phyloP scores from a whole-genome alignment of 2,797 vertebrate species.

The Phoxinus dragarum region DNA sequence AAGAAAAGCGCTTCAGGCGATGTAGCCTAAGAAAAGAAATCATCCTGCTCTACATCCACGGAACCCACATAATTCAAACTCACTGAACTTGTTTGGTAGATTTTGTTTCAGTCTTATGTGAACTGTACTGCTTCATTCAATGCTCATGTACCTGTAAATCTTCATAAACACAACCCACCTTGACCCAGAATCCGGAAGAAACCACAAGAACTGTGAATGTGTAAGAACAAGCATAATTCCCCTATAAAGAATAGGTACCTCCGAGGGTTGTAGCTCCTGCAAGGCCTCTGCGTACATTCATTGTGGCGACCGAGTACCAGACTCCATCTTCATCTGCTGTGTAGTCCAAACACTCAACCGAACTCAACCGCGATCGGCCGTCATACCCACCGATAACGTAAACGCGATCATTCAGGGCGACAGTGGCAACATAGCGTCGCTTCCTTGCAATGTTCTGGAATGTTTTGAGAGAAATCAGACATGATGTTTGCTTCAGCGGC shows the following conservation, averaged over 20 bases:
- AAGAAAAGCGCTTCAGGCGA: slow-evolving; percentile 22
- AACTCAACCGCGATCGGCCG: slow-evolving; percentile 94
- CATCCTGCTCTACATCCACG: not conserved
- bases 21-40: slow-evolving; percentile 23
- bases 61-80: slow-evolving; percentile 24
- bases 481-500: not conserved
- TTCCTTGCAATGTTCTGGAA: slow-evolving; percentile 94
- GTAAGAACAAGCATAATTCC: not conserved
- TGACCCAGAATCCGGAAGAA: not conserved
- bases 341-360: slow-evolving; percentile 96
- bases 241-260: slow-evolving; percentile 74
- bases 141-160: not conserved
- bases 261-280: slow-evolving; percentile 95
- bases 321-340: slow-evolving; percentile 95
- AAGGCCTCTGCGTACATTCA: slow-evolving; percentile 94
- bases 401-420: slow-evolving; percentile 93
- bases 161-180: not conserved
- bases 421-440: slow-evolving; percentile 93
- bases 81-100: slow-evolving; percentile 37
- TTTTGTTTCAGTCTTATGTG: slow-evolving; percentile 4
- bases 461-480: not conserved
- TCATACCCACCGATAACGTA: slow-evolving; percentile 98
- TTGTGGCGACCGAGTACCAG: slow-evolving; percentile 98
- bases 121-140: not conserved
- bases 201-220: not conserved